Evolutionary conservation across 1,140 invertebrate species (phyloP).

Genomic region (Ips typographus): DNA sequence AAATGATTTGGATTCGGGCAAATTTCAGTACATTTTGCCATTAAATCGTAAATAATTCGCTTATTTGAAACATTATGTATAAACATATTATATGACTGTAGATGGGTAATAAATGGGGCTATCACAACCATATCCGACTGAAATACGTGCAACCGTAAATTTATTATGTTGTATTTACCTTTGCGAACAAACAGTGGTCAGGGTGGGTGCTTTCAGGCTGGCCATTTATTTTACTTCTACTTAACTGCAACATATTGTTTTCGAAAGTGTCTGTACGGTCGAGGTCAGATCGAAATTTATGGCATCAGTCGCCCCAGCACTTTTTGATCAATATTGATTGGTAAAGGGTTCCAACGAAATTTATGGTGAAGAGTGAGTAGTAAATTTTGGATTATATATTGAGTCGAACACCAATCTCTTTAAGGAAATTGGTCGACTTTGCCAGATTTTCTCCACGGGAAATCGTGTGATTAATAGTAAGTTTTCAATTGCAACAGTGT

Average conservation of each 20-base stretch:
- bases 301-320: not conserved
- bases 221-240: conserved; percentile 35
- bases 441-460: too few species aligned
- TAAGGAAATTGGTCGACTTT: too few species aligned
- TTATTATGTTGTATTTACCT: conserved; percentile 30
- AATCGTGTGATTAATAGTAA: too few species aligned
- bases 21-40: not conserved
- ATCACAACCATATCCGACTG: not conserved
- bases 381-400: conserved; percentile 5
- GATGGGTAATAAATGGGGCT: not conserved
- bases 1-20: too few species aligned
- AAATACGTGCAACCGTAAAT: conserved; percentile 23
- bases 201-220: conserved; percentile 19
- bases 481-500: too few species aligned
- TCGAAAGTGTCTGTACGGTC: conserved; percentile 19
- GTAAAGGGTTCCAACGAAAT: conserved; percentile 14
- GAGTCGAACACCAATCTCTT: too few species aligned
- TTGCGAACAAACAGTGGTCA: conserved; percentile 33
- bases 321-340: conserved; percentile 26
- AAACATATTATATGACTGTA: too few species aligned
- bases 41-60: too few species aligned
- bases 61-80: too few species aligned
- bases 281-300: conserved; percentile 29
- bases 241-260: conserved; percentile 37
- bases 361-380: conserved; percentile 10